These are phyloP conservation scores for Melanogrammus aeglefinus DNA, from an alignment of 2,797 vertebrate genomes.

Conservation along the genomic window DNA sequence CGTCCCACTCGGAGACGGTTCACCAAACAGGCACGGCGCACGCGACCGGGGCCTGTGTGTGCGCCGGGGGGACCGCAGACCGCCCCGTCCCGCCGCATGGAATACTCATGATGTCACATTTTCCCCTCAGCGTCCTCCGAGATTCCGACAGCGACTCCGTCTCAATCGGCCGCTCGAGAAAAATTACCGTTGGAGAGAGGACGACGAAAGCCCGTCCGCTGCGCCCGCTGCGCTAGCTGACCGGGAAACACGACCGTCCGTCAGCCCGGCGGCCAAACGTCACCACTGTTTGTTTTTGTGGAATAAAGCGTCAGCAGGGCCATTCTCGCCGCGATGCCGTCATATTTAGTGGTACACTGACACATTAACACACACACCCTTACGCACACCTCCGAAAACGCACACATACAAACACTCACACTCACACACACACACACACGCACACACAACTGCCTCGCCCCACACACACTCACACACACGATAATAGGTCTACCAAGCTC, in stretches of 20 bases:
- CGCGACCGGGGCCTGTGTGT: slow-evolving; percentile 61
- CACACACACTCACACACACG: slow-evolving; percentile 1
- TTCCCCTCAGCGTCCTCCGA: slow-evolving; percentile 57
- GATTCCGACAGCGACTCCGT: slow-evolving; percentile 35
- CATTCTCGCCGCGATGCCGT: slow-evolving; percentile 24
- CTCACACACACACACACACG: slow-evolving; percentile 6
- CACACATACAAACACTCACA: slow-evolving; percentile 4
- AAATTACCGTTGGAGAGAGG: slow-evolving; percentile 20
- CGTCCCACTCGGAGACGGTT: slow-evolving; percentile 52
- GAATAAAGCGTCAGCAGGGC: slow-evolving; percentile 34
- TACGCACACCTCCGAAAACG: neutral
- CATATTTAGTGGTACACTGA: neutral
- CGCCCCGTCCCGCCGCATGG: slow-evolving; percentile 50
- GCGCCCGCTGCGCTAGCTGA: slow-evolving; percentile 23
- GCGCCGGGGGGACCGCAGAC: slow-evolving; percentile 67
- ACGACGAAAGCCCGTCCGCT: slow-evolving; percentile 43
- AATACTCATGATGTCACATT: slow-evolving; percentile 67
- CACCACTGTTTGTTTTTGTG: slow-evolving; percentile 29
- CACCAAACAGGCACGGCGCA: slow-evolving; percentile 53
- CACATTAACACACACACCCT: neutral
- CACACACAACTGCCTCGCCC: neutral
- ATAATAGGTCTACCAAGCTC: neutral
- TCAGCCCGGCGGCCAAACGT: slow-evolving; percentile 44
- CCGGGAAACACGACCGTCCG: neutral
- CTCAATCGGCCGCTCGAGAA: slow-evolving; percentile 10